A percentile compares a stretch with the other conserved stretches of the same genome.
Conservation (phyloP, 2,888 invertebrate genomes). For the Epicampocera succincta region DNA sequence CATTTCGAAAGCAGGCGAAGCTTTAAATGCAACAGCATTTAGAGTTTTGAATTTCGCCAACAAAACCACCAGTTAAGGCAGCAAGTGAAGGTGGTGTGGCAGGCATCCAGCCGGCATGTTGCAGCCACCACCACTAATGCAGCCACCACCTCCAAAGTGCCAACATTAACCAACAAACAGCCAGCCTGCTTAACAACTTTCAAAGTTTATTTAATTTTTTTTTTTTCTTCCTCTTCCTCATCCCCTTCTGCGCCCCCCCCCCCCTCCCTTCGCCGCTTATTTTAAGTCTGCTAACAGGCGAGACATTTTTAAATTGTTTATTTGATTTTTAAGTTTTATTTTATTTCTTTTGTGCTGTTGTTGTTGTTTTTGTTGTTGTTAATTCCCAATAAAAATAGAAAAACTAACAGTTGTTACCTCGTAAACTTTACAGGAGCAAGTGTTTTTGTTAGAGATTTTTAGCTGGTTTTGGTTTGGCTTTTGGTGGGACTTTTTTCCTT, state of each 20-base stretch:
- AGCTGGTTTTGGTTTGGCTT: constrained; percentile 34
- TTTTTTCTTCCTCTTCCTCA: constrained; percentile 36
- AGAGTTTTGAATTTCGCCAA: constrained; percentile 3
- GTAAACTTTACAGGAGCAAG: constrained; percentile 56
- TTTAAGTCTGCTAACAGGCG: constrained; percentile 78
- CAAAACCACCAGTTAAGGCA: constrained; percentile 13
- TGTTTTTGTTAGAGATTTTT: constrained; percentile 57
- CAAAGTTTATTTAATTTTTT: constrained; percentile 72
- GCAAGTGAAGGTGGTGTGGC: constrained; percentile 63
- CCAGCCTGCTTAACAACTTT: constrained; percentile 70
- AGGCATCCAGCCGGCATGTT: constrained; percentile 35
- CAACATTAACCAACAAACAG: constrained; percentile 55
- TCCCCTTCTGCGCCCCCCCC: too few relatives aligned
- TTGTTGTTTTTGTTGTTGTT: constrained; percentile 1
- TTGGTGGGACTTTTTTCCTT: constrained; percentile 34
- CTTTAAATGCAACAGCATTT: constrained; percentile 35
- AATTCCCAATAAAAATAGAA: constrained; percentile 44
- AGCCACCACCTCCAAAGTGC: constrained; percentile 43
- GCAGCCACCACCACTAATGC: constrained; percentile 11
- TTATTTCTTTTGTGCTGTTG: neutral
- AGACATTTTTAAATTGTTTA: constrained; percentile 74
- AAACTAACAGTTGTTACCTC: constrained; percentile 67
- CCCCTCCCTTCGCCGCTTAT: too few relatives aligned
- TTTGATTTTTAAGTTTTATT: constrained; percentile 49
- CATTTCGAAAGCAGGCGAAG: constrained; percentile 72